Conservation (phyloP, 2,797 vertebrate genomes). For the Propithecus deckenii region DNA sequence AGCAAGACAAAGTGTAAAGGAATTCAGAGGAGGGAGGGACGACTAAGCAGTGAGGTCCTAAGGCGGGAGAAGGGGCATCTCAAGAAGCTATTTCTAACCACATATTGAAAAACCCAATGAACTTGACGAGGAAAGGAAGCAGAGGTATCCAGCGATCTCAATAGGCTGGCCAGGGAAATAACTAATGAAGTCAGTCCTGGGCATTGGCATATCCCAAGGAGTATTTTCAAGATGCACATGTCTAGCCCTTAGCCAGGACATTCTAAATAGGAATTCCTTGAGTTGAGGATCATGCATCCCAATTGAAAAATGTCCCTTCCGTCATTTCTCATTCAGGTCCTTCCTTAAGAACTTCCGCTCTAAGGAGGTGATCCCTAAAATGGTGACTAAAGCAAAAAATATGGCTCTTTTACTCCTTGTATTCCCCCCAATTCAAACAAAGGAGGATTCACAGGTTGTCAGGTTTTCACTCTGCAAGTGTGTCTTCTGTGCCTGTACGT, state of each 20-base stretch:
- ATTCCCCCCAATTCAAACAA: not conserved
- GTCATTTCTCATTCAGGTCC: not conserved
- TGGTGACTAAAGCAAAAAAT: not conserved
- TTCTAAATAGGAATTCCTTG: not conserved
- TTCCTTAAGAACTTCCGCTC: not conserved
- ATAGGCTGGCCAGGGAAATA: not conserved
- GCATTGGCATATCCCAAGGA: not conserved
- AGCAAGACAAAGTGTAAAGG: not conserved
- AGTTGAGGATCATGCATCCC: not conserved
- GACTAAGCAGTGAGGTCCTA: no score
- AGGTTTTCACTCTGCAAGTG: not conserved
- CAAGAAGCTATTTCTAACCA: not conserved
- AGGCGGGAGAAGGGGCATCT: not conserved
- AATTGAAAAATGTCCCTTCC: not conserved
- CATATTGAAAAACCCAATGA: not conserved
- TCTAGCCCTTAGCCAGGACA: not conserved
- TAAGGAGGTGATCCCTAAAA: not conserved
- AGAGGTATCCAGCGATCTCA: not conserved
- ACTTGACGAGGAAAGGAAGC: not conserved
- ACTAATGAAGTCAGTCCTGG: not conserved
- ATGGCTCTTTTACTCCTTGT: not conserved
- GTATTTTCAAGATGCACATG: not conserved
- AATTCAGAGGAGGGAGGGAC: not conserved
- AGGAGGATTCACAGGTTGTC: not conserved
- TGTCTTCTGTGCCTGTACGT: rapidly evolving